A percentile compares a stretch with the other conserved stretches of the same genome.
phyloP scores from a whole-genome alignment of 2,888 invertebrate genomes.

The Pyralis farinalis region DNA sequence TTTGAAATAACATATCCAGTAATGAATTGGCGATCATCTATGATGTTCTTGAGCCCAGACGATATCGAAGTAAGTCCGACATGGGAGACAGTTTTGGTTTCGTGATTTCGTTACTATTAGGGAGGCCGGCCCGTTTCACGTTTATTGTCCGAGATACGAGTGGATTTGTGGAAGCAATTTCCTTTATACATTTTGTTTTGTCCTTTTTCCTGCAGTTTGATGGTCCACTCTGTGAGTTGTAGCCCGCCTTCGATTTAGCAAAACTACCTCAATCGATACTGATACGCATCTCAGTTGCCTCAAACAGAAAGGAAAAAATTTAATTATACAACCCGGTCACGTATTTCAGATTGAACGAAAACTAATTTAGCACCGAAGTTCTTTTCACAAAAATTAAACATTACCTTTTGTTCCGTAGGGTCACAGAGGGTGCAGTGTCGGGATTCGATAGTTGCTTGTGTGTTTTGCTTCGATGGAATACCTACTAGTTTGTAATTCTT shows the following conservation, averaged over 20 bases:
- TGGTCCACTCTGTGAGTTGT: constrained; percentile 75
- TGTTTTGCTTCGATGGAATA: too few species aligned
- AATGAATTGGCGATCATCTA: constrained; percentile 39
- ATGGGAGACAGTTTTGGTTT: constrained; percentile 76
- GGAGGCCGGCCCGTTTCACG: constrained; percentile 69
- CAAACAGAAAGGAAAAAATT: constrained; percentile 48
- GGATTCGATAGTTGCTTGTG: too few species aligned
- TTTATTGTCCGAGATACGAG: constrained; percentile 80
- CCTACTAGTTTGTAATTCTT: too few species aligned
- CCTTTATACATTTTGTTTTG: constrained; percentile 82
- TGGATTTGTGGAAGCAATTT: constrained; percentile 82
- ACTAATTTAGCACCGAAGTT: constrained; percentile 68
- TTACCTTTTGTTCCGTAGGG: constrained; percentile 25
- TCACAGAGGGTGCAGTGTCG: not conserved
- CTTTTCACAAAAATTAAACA: constrained; percentile 48
- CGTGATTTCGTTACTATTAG: constrained; percentile 81
- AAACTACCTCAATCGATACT: constrained; percentile 59
- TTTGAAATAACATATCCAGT: constrained; percentile 19
- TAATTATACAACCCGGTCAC: constrained; percentile 71
- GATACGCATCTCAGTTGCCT: constrained; percentile 64
- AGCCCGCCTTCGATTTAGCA: constrained; percentile 70
- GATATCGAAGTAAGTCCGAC: constrained; percentile 51
- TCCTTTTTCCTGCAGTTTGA: constrained; percentile 79
- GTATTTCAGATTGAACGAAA: constrained; percentile 61
- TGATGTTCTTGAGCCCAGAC: constrained; percentile 52